Percentiles rank a stretch among this genome's conserved stretches.
Evolutionary conservation across 2,113 vertebrate species (phyloP).

Genomic region (Puma concolor): DNA sequence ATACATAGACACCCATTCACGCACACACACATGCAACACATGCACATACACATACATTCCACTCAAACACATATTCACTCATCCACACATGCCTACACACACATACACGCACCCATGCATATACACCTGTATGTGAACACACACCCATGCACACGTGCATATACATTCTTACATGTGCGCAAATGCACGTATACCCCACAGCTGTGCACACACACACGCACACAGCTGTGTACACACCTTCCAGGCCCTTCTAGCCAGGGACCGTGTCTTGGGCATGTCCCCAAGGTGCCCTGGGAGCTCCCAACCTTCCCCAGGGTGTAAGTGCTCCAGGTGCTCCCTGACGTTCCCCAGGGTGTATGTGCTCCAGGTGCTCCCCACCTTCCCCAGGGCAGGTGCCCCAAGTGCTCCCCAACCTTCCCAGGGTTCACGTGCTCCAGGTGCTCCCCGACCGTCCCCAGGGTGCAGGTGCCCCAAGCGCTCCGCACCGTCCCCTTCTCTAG

Average conservation of each 20-base stretch:
- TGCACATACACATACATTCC: neutral
- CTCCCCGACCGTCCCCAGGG: no score
- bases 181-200: no score
- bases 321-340: no score
- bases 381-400: no score
- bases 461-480: no score
- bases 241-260: neutral
- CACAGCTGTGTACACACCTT: neutral
- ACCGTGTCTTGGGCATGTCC: neutral
- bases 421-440: no score
- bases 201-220: neutral
- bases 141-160: neutral
- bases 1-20: neutral
- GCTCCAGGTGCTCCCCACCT: accelerated
- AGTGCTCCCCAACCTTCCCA: no score
- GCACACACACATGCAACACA: accelerated
- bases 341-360: no score
- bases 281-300: neutral
- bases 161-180: neutral
- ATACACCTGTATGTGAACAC: neutral
- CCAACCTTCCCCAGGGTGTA: neutral
- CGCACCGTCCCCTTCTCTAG: neutral
- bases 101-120: neutral
- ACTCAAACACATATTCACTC: neutral
- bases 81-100: neutral